Percentiles rank a stretch among this genome's conserved stretches.
Evolutionary conservation across 1,140 invertebrate species (phyloP).

Genomic region (Sinonovacula constricta): DNA sequence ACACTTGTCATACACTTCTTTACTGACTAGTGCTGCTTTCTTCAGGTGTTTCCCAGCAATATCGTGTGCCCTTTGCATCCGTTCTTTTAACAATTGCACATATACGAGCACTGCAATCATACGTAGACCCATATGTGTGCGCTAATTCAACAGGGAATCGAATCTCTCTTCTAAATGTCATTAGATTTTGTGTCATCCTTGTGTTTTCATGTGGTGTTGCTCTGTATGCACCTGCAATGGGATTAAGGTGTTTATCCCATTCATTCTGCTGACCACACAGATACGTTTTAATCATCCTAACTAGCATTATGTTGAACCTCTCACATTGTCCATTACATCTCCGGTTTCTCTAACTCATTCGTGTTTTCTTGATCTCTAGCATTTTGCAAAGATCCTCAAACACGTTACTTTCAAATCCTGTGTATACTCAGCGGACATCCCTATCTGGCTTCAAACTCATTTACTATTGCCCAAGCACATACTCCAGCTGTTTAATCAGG

Average conservation of each 20-base stretch:
- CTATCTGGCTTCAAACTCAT: conserved; percentile 2
- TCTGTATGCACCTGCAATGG: conserved; percentile 45
- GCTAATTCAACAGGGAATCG: conserved; percentile 46
- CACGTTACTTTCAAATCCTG: conserved; percentile 12
- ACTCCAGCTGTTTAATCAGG: conserved; percentile 15
- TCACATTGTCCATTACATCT: no score
- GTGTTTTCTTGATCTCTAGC: conserved; percentile 13
- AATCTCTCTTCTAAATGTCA: conserved; percentile 59
- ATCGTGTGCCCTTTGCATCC: conserved; percentile 15
- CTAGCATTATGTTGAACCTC: no score
- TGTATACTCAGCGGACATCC: conserved; percentile 7
- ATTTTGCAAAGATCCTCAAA: conserved; percentile 36
- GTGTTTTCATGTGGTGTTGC: conserved; percentile 48
- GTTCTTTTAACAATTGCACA: conserved; percentile 1
- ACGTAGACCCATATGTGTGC: background rate
- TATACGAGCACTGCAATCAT: conserved; percentile 14
- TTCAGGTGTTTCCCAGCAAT: conserved; percentile 19
- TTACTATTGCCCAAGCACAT: conserved; percentile 15
- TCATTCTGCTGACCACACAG: conserved; percentile 45
- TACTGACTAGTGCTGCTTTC: background rate
- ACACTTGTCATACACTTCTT: conserved; percentile 18
- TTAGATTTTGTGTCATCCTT: conserved; percentile 48
- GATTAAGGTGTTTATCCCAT: conserved; percentile 53
- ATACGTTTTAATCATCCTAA: no score
- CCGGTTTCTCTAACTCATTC: no score